Evolutionary conservation across 2,888 invertebrate genomes (phyloP).

Genomic region (Lasioglossum figueresi): DNA sequence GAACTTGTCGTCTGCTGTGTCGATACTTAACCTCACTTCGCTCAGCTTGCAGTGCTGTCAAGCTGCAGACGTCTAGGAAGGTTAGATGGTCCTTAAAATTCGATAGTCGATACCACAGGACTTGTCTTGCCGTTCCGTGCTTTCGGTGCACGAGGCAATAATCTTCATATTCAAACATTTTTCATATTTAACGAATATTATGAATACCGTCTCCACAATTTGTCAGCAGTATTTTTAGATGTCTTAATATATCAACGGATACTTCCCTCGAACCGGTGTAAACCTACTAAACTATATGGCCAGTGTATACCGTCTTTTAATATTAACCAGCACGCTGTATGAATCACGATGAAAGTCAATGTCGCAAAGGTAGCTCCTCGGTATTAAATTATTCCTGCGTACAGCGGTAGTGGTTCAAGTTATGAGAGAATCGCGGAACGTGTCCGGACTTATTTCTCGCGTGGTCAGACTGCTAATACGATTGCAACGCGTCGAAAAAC

Average conservation of each 20-base stretch:
- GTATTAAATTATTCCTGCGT: conserved; percentile 18
- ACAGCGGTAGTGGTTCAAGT: background rate
- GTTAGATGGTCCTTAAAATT: conserved; percentile 47
- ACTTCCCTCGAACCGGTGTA: background rate
- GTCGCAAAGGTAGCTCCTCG: conserved; percentile 13
- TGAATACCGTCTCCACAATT: background rate
- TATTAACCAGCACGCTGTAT: conserved; percentile 8
- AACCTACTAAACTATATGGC: background rate
- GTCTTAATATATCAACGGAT: background rate
- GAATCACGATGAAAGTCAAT: conserved; percentile 37
- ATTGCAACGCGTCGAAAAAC: background rate
- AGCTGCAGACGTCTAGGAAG: conserved; percentile 33
- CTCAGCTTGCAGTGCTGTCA: conserved; percentile 53
- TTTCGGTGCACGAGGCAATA: background rate
- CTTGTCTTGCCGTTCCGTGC: conserved; percentile 1
- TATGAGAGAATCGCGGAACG: background rate
- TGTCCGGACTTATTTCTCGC: conserved; percentile 6
- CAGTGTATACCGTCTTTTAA: background rate
- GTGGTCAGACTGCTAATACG: conserved; percentile 3
- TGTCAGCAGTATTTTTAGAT: conserved; percentile 3
- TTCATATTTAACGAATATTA: background rate
- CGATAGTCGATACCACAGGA: conserved; percentile 24
- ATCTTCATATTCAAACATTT: background rate
- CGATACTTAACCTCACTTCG: conserved; percentile 70
- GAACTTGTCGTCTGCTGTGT: conserved; percentile 51